Percentiles rank a stretch among this genome's conserved stretches.
phyloP scores from a whole-genome alignment of 2,888 invertebrate species.

The Drosophila infuscata region DNA sequence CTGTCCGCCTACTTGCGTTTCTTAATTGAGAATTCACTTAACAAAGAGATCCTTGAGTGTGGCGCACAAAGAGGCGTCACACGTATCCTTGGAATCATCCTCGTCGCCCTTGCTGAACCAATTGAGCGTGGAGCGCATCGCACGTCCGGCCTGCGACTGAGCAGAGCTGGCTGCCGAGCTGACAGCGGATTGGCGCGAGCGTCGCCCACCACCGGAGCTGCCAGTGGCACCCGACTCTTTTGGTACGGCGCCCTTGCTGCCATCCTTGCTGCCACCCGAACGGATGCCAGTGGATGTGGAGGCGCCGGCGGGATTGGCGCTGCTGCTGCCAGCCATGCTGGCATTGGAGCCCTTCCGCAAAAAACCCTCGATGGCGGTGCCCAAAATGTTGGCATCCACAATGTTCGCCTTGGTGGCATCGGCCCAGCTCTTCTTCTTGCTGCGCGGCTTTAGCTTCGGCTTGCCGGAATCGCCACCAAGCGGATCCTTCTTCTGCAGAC shows the following conservation, averaged over 20 bases:
- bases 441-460: conserved; percentile 83
- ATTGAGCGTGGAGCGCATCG: conserved; percentile 82
- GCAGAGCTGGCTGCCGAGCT: conserved; percentile 61
- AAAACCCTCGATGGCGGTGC: conserved; percentile 94
- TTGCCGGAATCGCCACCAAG: conserved; percentile 83
- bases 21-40: conserved; percentile 86
- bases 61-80: conserved; percentile 93
- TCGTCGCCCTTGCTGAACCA: conserved; percentile 90
- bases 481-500: conserved; percentile 86
- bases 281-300: conserved; percentile 50
- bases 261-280: conserved; percentile 15
- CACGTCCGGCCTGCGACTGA: conserved; percentile 80
- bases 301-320: conserved; percentile 27
- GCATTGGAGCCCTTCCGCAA: conserved; percentile 87
- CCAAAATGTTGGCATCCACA: conserved; percentile 92
- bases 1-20: conserved; percentile 57
- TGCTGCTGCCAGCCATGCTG: conserved; percentile 69
- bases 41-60: conserved; percentile 94
- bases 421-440: conserved; percentile 83
- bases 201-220: conserved; percentile 59
- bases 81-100: conserved; percentile 89
- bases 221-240: conserved; percentile 49
- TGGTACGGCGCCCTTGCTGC: conserved; percentile 61
- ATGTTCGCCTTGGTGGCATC: conserved; percentile 87
- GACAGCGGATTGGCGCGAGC: conserved; percentile 71